phyloP scores from a whole-genome alignment of 2,888 invertebrate species.

The Ceratothoa steindachneri region DNA sequence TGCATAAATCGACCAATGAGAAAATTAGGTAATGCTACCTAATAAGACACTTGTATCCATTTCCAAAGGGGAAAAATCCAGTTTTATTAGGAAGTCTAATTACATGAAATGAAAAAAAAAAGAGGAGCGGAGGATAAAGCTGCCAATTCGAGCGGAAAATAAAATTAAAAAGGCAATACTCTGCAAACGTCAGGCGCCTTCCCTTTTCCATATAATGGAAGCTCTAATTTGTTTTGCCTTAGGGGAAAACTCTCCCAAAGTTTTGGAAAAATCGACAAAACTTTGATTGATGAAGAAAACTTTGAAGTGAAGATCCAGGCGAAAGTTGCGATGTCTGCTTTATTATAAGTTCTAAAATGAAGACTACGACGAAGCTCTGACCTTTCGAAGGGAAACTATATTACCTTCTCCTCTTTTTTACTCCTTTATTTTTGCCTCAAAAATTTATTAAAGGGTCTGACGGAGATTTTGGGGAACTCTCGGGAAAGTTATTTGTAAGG shows the following conservation, averaged over 20 bases:
- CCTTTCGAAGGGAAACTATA: slow-evolving; percentile 8
- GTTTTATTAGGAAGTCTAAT: slow-evolving; percentile 2
- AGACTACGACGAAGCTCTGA: slow-evolving; percentile 6
- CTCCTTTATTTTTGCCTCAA: background rate
- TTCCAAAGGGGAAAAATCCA: background rate
- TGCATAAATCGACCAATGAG: slow-evolving; percentile 10
- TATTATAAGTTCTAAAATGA: slow-evolving; percentile 10
- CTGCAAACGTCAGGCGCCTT: slow-evolving; percentile 12
- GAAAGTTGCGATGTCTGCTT: slow-evolving; percentile 9
- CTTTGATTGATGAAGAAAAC: slow-evolving; percentile 15
- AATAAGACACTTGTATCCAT: slow-evolving; percentile 1
- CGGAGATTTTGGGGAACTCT: background rate
- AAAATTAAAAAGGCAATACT: slow-evolving; percentile 9
- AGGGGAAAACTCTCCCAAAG: background rate
- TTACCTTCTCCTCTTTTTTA: background rate
- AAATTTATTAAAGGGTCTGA: slow-evolving; percentile 1
- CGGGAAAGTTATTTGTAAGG: background rate
- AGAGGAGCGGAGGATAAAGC: background rate
- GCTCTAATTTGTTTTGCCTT: slow-evolving; percentile 12
- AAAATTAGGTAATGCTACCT: slow-evolving; percentile 8
- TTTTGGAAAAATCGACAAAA: slow-evolving; percentile 5
- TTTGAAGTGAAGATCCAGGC: slow-evolving; percentile 4
- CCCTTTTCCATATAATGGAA: slow-evolving; percentile 8
- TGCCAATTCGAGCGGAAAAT: slow-evolving; percentile 3
- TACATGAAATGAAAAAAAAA: slow-evolving; percentile 2